Conservation (phyloP, 2,113 vertebrate genomes). For the Lanius ludovicianus region DNA sequence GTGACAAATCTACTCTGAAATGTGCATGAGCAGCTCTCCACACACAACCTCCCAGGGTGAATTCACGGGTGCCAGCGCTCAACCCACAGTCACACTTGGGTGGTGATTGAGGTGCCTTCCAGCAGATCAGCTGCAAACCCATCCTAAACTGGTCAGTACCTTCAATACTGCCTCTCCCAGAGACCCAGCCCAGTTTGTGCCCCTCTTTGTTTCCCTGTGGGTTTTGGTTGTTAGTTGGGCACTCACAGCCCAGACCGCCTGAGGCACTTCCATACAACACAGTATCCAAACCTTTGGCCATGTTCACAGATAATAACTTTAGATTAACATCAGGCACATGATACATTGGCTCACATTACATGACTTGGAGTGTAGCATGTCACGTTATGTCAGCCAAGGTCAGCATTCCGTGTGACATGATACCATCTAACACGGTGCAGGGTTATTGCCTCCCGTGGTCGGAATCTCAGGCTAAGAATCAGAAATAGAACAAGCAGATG, state of each 20-base stretch:
- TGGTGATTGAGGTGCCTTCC: not conserved
- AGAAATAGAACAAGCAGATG: slow-evolving; percentile 56
- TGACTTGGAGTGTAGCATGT: slow-evolving; percentile 23
- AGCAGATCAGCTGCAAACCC: not conserved
- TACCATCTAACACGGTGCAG: not conserved
- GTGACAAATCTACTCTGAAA: not conserved
- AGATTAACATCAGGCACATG: slow-evolving; percentile 40
- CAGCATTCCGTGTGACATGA: slow-evolving; percentile 10
- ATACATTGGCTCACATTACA: not conserved
- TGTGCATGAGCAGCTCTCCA: not conserved
- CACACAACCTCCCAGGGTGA: not conserved
- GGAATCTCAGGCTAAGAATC: slow-evolving; percentile 31
- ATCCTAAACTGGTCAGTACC: not conserved
- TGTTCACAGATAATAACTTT: slow-evolving; percentile 21
- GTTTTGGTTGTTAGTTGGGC: not conserved
- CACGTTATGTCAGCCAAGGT: slow-evolving; percentile 26
- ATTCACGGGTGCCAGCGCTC: not conserved
- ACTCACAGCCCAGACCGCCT: not conserved
- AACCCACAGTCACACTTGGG: not conserved
- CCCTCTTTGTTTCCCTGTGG: not conserved
- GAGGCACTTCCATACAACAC: not conserved
- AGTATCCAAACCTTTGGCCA: not conserved
- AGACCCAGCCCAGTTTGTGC: not conserved
- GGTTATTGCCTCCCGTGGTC: slow-evolving; percentile 22
- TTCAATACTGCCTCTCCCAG: not conserved